A percentile compares a stretch with the other conserved stretches of the same genome.
phyloP scores from a whole-genome alignment of 2,113 vertebrate species.

The Bufo gargarizans region DNA sequence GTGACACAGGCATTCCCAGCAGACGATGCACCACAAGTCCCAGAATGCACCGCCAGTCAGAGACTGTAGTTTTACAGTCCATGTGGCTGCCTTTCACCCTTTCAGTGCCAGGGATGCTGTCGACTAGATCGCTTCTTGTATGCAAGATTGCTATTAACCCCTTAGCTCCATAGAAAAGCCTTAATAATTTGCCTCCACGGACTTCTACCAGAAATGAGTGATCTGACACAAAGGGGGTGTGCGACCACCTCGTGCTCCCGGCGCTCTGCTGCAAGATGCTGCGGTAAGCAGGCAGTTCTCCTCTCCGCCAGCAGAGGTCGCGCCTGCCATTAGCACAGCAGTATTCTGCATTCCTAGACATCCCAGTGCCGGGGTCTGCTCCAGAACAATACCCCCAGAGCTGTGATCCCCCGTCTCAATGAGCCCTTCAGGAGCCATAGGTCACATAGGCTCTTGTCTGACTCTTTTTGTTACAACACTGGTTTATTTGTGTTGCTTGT shows the following conservation, averaged over 20 bases:
- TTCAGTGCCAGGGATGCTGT: neutral
- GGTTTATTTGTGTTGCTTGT: neutral
- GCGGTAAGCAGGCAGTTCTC: neutral
- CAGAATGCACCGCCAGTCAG: neutral
- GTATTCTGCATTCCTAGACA: conserved; percentile 51
- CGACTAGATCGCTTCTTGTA: neutral
- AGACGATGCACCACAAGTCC: neutral
- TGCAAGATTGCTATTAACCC: too few species aligned
- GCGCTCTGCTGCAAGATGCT: conserved; percentile 22
- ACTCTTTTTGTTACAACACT: conserved; percentile 49
- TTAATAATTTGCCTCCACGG: neutral
- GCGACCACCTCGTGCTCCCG: conserved; percentile 47
- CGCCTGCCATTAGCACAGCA: neutral
- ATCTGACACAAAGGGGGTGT: conserved; percentile 54
- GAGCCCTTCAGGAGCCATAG: neutral
- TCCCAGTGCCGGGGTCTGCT: conserved; percentile 26
- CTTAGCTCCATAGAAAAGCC: neutral
- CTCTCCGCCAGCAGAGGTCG: conserved; percentile 31
- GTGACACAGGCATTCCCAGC: neutral
- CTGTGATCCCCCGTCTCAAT: conserved; percentile 35
- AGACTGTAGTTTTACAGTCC: neutral
- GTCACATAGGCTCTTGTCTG: neutral
- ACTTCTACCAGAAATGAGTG: neutral
- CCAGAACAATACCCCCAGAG: conserved; percentile 41
- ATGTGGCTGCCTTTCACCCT: neutral